Percentiles rank a stretch among this genome's conserved stretches.
These are phyloP conservation scores for Myanophis thanlyinensis DNA, from an alignment of 2,113 vertebrate genomes.

Conservation along the genomic window DNA sequence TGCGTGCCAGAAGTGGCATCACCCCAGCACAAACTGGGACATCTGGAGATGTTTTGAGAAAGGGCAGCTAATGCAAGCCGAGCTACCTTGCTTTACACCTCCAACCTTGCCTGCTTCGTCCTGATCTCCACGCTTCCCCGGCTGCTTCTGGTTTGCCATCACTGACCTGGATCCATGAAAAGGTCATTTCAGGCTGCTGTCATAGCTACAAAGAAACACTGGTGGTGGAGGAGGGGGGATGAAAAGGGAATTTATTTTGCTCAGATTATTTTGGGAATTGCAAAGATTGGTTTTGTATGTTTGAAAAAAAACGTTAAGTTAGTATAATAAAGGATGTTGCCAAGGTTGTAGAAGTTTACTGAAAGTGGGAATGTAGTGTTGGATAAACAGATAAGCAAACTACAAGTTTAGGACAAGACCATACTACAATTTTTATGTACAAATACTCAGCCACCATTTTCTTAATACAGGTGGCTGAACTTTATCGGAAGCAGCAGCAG, in stretches of 20 bases:
- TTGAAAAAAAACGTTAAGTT: not conserved
- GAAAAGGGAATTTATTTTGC: not conserved
- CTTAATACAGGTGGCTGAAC: slow-evolving; percentile 77
- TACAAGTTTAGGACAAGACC: fast-evolving
- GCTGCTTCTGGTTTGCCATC: no score
- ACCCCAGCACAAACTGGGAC: no score
- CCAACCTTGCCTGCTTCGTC: no score
- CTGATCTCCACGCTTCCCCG: no score
- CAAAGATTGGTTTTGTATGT: not conserved
- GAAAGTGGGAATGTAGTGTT: not conserved
- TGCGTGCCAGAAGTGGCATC: no score
- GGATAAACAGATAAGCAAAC: not conserved
- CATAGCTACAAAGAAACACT: not conserved
- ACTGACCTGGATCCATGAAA: not conserved
- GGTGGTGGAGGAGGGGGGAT: not conserved
- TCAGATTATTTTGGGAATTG: not conserved
- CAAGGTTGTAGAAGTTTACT: not conserved
- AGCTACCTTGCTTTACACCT: no score
- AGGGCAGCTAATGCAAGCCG: no score
- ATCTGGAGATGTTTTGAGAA: no score
- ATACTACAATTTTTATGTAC: fast-evolving
- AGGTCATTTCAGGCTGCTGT: not conserved
- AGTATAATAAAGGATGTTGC: not conserved
- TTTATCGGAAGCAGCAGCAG: slow-evolving; percentile 88
- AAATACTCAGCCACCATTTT: not conserved